A percentile compares a stretch with the other conserved stretches of the same genome.
Conservation (phyloP, 2,113 vertebrate genomes). For the Enhydra lutris region DNA sequence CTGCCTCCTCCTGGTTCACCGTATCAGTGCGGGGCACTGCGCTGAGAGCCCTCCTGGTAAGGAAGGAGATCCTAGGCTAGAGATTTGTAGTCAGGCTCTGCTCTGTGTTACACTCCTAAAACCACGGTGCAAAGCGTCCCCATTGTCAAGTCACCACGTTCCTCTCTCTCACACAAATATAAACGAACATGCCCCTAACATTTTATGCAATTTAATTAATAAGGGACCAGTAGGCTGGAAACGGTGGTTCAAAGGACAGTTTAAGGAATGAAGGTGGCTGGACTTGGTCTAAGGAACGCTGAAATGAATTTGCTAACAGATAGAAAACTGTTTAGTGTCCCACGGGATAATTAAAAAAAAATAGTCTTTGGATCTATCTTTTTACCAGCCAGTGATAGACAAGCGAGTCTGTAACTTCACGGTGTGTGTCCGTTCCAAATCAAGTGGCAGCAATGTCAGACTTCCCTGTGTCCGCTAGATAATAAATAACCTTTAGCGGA, state of each 20-base stretch:
- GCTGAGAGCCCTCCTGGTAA: neutral
- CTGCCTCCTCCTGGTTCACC: neutral
- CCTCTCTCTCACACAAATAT: neutral
- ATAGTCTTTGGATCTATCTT: neutral
- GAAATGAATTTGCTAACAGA: neutral
- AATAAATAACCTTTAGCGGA: neutral
- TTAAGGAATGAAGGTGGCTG: neutral
- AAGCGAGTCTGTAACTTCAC: neutral
- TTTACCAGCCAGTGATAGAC: neutral
- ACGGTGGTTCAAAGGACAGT: neutral
- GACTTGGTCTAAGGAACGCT: neutral
- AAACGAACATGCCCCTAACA: neutral
- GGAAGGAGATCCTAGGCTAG: neutral
- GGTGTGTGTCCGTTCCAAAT: neutral
- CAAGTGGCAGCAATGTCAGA: neutral
- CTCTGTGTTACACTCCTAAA: neutral
- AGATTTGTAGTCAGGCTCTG: neutral
- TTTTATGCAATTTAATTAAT: neutral
- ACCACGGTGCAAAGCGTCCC: accelerated
- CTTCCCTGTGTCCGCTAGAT: neutral
- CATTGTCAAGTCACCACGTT: neutral
- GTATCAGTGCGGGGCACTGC: neutral
- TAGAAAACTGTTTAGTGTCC: neutral
- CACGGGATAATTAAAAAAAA: neutral
- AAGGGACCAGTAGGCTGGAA: neutral